Evolutionary conservation across 2,113 vertebrate genomes (phyloP).

Genomic region (Otus sunia): DNA sequence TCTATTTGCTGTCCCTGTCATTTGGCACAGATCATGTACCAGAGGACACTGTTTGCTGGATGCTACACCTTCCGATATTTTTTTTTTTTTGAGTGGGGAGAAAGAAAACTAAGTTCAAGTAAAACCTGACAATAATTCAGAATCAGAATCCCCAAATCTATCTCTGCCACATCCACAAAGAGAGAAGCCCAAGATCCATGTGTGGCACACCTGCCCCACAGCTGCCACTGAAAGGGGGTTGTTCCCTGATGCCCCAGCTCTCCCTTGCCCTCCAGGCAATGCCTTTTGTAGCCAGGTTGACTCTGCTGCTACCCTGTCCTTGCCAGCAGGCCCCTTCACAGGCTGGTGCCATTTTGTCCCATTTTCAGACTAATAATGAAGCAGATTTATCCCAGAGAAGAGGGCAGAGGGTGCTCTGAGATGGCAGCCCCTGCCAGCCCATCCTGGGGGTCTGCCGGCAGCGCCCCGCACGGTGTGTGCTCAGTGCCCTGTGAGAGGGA

Average conservation of each 20-base stretch:
- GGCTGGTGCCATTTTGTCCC: background rate
- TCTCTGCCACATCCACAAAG: background rate
- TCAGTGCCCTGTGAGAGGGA: accelerated
- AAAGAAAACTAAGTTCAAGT: background rate
- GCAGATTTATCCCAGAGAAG: background rate
- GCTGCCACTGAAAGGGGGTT: background rate
- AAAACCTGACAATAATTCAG: background rate
- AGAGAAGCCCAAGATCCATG: background rate
- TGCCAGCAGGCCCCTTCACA: background rate
- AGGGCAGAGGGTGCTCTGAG: background rate
- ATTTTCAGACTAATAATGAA: background rate
- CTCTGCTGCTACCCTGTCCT: background rate
- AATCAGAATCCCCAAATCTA: background rate
- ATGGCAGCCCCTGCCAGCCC: accelerated
- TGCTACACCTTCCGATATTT: background rate
- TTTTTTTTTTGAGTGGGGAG: background rate
- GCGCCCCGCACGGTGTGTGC: accelerated
- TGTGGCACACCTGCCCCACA: background rate
- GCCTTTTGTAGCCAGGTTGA: background rate
- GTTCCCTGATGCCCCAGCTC: background rate
- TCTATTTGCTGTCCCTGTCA: background rate
- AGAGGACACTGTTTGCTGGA: background rate
- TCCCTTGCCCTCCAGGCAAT: background rate
- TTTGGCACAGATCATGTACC: background rate
- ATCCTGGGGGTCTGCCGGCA: accelerated